Percentiles rank a stretch among this genome's conserved stretches.
Conservation (phyloP, 2,113 vertebrate species). For the Phalacrocorax brasilianus region DNA sequence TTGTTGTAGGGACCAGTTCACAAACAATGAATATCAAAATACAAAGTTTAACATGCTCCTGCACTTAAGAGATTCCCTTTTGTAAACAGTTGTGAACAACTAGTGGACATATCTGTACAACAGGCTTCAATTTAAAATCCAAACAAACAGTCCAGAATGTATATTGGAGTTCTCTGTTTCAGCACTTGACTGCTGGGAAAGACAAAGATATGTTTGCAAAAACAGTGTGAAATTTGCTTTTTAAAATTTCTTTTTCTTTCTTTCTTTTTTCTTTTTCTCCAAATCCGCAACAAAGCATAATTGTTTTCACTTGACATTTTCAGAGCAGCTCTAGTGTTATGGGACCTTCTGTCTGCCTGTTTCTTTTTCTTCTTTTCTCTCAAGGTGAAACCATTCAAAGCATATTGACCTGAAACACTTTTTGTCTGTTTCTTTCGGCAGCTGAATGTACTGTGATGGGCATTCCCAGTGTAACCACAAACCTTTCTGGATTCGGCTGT, state of each 20-base stretch:
- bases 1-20: not conserved
- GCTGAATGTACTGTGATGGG: constrained; percentile 98
- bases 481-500: constrained; percentile 96
- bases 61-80: not conserved
- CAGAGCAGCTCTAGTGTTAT: not conserved
- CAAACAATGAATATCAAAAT: not conserved
- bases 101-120: not conserved
- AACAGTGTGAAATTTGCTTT: not conserved
- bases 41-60: not conserved
- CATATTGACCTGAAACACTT: not conserved
- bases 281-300: not conserved
- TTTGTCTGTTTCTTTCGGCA: constrained; percentile 64
- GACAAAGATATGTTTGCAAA: not conserved
- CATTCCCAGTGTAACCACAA: constrained; percentile 97
- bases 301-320: not conserved
- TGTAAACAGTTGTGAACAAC: not conserved
- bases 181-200: not conserved
- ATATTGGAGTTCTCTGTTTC: not conserved
- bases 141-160: not conserved
- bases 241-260: not conserved
- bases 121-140: not conserved
- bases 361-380: not conserved
- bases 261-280: not conserved
- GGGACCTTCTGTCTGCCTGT: not conserved
- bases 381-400: not conserved